Evolutionary conservation across 2,113 vertebrate species (phyloP).

Genomic region (Todiramphus saurophagus): DNA sequence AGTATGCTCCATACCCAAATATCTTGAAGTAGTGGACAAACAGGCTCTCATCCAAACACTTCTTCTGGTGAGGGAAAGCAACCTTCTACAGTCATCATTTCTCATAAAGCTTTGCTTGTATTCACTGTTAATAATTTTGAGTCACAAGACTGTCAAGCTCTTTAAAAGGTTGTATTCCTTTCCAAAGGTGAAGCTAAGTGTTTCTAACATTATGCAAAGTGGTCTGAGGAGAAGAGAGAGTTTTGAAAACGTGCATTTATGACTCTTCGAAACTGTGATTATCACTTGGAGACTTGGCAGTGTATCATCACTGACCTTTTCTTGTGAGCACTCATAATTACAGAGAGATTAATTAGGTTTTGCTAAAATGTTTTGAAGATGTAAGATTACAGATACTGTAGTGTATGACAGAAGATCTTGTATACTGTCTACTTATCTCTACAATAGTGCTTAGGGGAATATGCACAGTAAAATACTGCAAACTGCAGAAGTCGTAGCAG

Average conservation of each 20-base stretch:
- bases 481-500: not conserved
- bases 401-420: not conserved
- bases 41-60: not conserved
- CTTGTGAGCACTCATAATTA: not conserved
- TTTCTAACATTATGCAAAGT: conserved; percentile 21
- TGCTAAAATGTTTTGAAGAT: conserved; percentile 43
- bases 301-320: conserved; percentile 27
- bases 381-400: not conserved
- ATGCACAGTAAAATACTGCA: not conserved
- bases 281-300: conserved; percentile 5
- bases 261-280: not conserved
- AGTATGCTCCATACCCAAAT: not conserved
- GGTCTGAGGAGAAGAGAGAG: conserved; percentile 7
- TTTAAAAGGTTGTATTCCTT: conserved; percentile 21
- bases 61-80: not conserved
- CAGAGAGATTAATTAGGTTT: conserved; percentile 29
- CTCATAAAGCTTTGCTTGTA: not conserved
- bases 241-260: conserved; percentile 50
- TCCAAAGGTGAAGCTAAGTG: conserved; percentile 24
- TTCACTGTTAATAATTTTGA: not conserved
- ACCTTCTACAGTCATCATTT: not conserved
- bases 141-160: conserved; percentile 25
- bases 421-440: not conserved
- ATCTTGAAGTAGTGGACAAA: not conserved
- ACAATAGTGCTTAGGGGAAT: not conserved